Evolutionary conservation across 2,113 vertebrate species (phyloP).

Genomic region (Istiophorus platypterus): DNA sequence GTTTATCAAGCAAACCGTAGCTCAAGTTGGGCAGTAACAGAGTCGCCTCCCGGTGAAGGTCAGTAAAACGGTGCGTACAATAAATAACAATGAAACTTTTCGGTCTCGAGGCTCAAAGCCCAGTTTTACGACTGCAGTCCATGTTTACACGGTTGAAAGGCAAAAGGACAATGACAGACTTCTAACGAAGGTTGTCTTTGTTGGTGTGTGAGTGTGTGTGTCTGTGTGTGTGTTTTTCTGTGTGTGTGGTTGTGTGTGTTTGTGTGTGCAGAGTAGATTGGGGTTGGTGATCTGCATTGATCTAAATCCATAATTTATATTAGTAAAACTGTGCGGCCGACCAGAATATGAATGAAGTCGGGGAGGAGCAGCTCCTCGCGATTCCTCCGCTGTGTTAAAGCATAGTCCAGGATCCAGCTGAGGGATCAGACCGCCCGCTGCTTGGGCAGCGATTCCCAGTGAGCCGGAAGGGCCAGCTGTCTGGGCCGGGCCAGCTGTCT

Average conservation of each 20-base stretch:
- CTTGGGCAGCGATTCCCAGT: background rate
- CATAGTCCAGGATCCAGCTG: background rate
- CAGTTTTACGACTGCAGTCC: constrained; percentile 38
- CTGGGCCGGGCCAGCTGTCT: too few relatives aligned
- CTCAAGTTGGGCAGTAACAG: constrained; percentile 13
- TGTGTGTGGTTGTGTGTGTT: too few relatives aligned
- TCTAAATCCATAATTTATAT: background rate
- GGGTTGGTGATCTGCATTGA: background rate
- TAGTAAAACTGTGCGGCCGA: background rate
- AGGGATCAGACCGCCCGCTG: background rate
- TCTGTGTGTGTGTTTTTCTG: background rate
- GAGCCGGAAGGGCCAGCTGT: too few relatives aligned
- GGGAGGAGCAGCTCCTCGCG: too few relatives aligned
- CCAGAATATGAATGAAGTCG: background rate
- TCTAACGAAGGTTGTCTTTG: background rate
- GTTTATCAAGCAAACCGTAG: constrained; percentile 13
- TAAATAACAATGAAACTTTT: constrained; percentile 33
- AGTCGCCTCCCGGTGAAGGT: constrained; percentile 39
- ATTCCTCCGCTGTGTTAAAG: background rate
- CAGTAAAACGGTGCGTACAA: constrained; percentile 20
- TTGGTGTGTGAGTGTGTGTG: constrained; percentile 10
- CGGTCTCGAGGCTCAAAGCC: constrained; percentile 51
- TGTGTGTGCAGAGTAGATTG: too few relatives aligned
- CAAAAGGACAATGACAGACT: constrained; percentile 29
- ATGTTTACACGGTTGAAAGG: constrained; percentile 54